phyloP scores from a whole-genome alignment of 2,888 invertebrate genomes.

The Gonocerus acuteangulatus region DNA sequence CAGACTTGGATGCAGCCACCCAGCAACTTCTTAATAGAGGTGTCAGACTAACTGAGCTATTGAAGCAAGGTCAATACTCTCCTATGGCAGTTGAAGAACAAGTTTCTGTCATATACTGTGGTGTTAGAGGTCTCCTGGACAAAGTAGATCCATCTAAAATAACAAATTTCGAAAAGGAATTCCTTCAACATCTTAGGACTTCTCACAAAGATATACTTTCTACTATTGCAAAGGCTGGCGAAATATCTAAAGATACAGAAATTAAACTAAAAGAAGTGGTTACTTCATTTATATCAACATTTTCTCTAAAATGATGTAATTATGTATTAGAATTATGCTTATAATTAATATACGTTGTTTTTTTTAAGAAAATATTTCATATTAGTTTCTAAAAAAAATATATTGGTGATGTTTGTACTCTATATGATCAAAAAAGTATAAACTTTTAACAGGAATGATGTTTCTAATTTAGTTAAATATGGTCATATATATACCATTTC shows the following conservation, averaged over 20 bases:
- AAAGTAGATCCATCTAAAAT: slow-evolving; percentile 97
- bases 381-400: too few species aligned
- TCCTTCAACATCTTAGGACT: slow-evolving; percentile 82
- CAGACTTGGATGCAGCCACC: slow-evolving; percentile 97
- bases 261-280: slow-evolving; percentile 89
- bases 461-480: too few species aligned
- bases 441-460: too few species aligned
- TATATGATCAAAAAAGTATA: too few species aligned
- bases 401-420: too few species aligned
- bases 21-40: too few species aligned
- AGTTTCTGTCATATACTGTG: slow-evolving; percentile 97
- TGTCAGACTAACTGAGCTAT: slow-evolving; percentile 93
- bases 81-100: slow-evolving; percentile 99
- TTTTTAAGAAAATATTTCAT: too few species aligned
- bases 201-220: slow-evolving; percentile 74
- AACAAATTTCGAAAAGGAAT: slow-evolving; percentile 95
- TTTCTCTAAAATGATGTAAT: too few species aligned
- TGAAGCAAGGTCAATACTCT: slow-evolving; percentile 99
- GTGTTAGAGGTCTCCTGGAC: slow-evolving; percentile 96
- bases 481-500: too few species aligned
- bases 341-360: too few species aligned
- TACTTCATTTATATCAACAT: slow-evolving; percentile 77
- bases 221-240: slow-evolving; percentile 88
- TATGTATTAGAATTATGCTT: too few species aligned
- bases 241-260: slow-evolving; percentile 82